Percentiles rank a stretch among this genome's conserved stretches.
Evolutionary conservation across 2,113 vertebrate species (phyloP).

Genomic region (Tor tambroides): DNA sequence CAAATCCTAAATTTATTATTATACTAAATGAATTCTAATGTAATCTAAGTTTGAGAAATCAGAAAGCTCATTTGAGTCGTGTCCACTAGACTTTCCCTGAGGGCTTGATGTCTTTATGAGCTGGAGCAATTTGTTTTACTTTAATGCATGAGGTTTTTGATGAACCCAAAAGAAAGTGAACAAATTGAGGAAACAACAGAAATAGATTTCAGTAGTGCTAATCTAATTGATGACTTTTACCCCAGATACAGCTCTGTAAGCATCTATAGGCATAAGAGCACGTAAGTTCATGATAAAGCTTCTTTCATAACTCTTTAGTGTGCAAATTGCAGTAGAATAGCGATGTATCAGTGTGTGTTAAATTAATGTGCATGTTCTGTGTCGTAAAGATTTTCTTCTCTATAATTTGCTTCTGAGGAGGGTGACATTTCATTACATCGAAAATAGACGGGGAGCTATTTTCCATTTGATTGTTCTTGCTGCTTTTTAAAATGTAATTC

Average conservation of each 20-base stretch:
- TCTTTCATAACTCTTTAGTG: neutral
- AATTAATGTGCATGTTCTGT: conserved; percentile 35
- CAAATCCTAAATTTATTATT: neutral
- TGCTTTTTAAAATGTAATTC: conserved; percentile 39
- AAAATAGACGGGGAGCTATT: conserved; percentile 29
- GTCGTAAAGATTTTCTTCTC: conserved; percentile 32
- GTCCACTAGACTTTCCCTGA: neutral
- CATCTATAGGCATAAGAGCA: neutral
- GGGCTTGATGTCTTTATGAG: conserved; percentile 14
- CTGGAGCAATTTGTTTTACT: conserved; percentile 2
- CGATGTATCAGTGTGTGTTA: neutral
- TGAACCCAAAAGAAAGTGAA: neutral
- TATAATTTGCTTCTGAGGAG: conserved; percentile 29
- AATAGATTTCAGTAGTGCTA: neutral
- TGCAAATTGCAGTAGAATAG: conserved; percentile 15
- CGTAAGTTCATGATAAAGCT: conserved; percentile 8
- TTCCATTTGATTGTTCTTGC: conserved; percentile 29
- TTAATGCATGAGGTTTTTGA: neutral
- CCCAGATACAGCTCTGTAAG: neutral
- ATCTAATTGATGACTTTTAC: neutral
- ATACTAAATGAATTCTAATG: neutral
- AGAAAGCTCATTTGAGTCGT: neutral
- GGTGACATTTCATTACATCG: conserved; percentile 33
- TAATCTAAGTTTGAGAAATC: neutral
- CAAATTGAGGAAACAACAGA: neutral